Percentiles rank a stretch among this genome's conserved stretches.
These are phyloP conservation scores for Drosophila lacteicornis DNA, from an alignment of 1,140 invertebrate species.

Conservation along the genomic window DNA sequence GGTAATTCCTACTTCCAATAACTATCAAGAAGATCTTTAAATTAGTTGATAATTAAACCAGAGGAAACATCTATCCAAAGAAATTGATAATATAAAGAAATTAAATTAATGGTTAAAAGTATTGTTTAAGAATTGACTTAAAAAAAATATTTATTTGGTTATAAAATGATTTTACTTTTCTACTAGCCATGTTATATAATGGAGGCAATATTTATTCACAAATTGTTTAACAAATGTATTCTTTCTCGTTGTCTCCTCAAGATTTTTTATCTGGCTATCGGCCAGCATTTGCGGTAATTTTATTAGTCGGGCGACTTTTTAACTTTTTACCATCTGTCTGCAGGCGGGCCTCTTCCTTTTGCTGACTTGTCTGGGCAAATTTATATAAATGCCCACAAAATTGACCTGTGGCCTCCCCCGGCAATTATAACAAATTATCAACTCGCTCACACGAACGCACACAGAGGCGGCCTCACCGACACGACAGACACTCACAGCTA, in stretches of 20 bases:
- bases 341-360: slow-evolving; percentile 16
- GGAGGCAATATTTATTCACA: background rate
- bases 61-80: too few relatives aligned
- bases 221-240: background rate
- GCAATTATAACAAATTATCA: slow-evolving; percentile 83
- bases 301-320: slow-evolving; percentile 49
- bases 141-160: background rate
- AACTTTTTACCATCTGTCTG: slow-evolving; percentile 21
- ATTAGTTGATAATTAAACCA: too few relatives aligned
- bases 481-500: slow-evolving; percentile 18
- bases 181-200: too few relatives aligned
- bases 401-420: slow-evolving; percentile 77
- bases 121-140: too few relatives aligned
- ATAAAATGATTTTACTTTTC: too few relatives aligned
- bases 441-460: slow-evolving; percentile 73
- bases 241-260: background rate
- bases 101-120: too few relatives aligned
- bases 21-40: too few relatives aligned
- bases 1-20: too few relatives aligned
- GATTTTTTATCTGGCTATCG: background rate
- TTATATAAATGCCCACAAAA: slow-evolving; percentile 82
- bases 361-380: slow-evolving; percentile 69
- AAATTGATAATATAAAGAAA: too few relatives aligned
- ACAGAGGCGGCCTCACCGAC: slow-evolving; percentile 10
- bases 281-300: slow-evolving; percentile 38